A percentile compares a stretch with the other conserved stretches of the same genome.
phyloP scores from a whole-genome alignment of 1,140 invertebrate genomes.

The Camponotus pennsylvanicus region DNA sequence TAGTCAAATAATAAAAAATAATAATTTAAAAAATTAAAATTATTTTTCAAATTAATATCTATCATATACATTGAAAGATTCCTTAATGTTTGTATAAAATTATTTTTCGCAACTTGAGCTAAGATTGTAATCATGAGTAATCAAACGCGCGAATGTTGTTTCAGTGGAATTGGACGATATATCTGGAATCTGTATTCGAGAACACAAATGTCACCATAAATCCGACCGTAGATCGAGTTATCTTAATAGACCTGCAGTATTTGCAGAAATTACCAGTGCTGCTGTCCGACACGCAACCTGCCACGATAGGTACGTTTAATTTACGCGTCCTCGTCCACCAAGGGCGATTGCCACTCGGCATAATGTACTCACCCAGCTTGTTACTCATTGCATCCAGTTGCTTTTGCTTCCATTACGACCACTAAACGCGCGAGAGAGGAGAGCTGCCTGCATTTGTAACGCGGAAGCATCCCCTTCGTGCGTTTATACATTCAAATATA shows the following conservation, averaged over 20 bases:
- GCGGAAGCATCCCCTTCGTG: conserved; percentile 2
- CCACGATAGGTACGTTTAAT: conserved; percentile 85
- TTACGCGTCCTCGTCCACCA: conserved; percentile 4
- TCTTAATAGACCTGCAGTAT: conserved; percentile 89
- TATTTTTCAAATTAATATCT: not conserved
- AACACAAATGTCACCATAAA: conserved; percentile 87
- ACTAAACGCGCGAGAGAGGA: not conserved
- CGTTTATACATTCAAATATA: not conserved
- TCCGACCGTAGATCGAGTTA: conserved; percentile 85
- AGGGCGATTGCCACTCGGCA: conserved; percentile 28
- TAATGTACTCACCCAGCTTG: not conserved
- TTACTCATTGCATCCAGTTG: not conserved
- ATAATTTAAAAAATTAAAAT: not conserved
- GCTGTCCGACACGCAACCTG: conserved; percentile 85
- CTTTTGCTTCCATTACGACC: conserved; percentile 14
- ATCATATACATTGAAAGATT: not conserved
- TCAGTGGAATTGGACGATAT: conserved; percentile 90
- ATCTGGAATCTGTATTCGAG: conserved; percentile 88
- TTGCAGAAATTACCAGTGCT: conserved; percentile 87
- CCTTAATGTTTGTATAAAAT: not conserved
- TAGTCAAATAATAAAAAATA: not conserved
- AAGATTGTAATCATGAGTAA: not conserved
- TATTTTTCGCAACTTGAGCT: not conserved
- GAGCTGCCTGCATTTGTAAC: not conserved
- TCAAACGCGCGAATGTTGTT: conserved; percentile 45